A percentile compares a stretch with the other conserved stretches of the same genome.
These are phyloP conservation scores for Telenomus remus DNA, from an alignment of 1,140 invertebrate species.

Conservation along the genomic window DNA sequence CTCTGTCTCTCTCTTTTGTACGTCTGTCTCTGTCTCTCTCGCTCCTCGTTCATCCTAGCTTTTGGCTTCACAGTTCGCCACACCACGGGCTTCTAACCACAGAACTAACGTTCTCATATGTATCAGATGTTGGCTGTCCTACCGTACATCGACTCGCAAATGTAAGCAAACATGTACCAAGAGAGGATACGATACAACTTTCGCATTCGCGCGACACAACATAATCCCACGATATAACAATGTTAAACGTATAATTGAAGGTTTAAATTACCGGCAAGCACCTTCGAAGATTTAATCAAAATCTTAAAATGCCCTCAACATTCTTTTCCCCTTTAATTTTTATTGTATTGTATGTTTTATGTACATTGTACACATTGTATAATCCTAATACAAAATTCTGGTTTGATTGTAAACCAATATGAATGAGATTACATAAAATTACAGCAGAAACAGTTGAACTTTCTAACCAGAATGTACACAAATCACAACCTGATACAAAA, in stretches of 20 bases:
- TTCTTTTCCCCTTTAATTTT: no score
- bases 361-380: no score
- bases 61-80: constrained; percentile 60
- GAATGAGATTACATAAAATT: neutral
- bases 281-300: constrained; percentile 14
- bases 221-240: constrained; percentile 46
- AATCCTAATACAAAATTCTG: no score
- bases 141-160: constrained; percentile 65
- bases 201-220: constrained; percentile 34
- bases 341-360: no score
- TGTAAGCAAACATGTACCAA: constrained; percentile 39
- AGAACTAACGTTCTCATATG: constrained; percentile 75
- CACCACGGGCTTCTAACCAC: constrained; percentile 74
- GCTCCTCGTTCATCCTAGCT: constrained; percentile 41
- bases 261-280: constrained; percentile 42
- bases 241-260: constrained; percentile 40
- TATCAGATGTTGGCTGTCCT: constrained; percentile 73
- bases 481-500: no score
- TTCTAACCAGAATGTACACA: no score
- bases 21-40: constrained; percentile 9
- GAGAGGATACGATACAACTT: constrained; percentile 39
- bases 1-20: constrained; percentile 31
- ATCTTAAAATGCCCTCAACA: no score
- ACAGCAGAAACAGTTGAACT: neutral
- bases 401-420: no score